Percentiles rank a stretch among this genome's conserved stretches.
Evolutionary conservation across 1,140 invertebrate genomes (phyloP).

Genomic region (Melipona quadrifasciata): DNA sequence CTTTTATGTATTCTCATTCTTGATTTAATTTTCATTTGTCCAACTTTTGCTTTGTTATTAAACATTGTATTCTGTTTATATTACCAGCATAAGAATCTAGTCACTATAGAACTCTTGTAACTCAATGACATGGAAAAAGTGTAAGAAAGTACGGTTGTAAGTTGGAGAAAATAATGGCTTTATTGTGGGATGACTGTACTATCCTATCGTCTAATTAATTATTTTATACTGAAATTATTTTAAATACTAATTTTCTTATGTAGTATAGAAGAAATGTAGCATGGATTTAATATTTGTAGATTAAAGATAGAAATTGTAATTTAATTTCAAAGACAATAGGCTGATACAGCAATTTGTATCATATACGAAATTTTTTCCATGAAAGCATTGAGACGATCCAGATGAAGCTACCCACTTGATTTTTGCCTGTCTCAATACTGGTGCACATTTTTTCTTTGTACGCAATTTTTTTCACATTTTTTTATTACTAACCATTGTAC

Average conservation of each 20-base stretch:
- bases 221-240: constrained; percentile 7
- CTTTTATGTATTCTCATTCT: not conserved
- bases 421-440: constrained; percentile 50
- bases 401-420: constrained; percentile 49
- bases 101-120: constrained; percentile 70
- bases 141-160: not conserved
- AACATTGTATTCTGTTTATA: constrained; percentile 35
- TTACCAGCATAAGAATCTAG: constrained; percentile 76
- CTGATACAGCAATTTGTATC: not conserved
- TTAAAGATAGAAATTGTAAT: not conserved
- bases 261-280: not conserved
- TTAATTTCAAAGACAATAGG: constrained; percentile 17
- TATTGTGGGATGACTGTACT: constrained; percentile 10
- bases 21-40: constrained; percentile 12
- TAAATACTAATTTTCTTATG: not conserved
- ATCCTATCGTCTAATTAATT: constrained; percentile 12
- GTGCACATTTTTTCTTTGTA: constrained; percentile 75
- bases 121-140: constrained; percentile 48
- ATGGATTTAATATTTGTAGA: not conserved
- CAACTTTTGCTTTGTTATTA: constrained; percentile 3
- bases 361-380: constrained; percentile 24
- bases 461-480: constrained; percentile 67
- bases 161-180: constrained; percentile 1
- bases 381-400: constrained; percentile 35
- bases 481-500: constrained; percentile 72